These are phyloP conservation scores for Vespertilio murinus DNA, from an alignment of 2,797 vertebrate genomes.

Conservation along the genomic window DNA sequence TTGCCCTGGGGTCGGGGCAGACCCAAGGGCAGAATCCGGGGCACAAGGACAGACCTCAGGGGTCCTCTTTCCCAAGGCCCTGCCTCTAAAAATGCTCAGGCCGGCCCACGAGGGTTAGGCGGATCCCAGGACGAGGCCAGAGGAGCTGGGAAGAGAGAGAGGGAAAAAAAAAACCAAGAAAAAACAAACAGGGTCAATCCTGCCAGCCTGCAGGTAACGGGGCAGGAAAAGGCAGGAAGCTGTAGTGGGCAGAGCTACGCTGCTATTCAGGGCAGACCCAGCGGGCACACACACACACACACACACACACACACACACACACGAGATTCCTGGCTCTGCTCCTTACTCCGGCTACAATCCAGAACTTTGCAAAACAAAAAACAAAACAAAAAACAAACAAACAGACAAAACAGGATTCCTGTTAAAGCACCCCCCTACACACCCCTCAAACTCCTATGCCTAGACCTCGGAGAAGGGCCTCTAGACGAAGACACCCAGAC, in stretches of 20 bases:
- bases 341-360: neutral
- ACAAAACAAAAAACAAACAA: neutral
- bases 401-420: neutral
- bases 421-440: neutral
- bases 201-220: neutral
- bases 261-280: neutral
- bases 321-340: neutral
- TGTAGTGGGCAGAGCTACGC: neutral
- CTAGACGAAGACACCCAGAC: neutral
- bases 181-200: neutral
- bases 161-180: too few species aligned
- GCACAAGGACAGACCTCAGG: neutral
- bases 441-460: neutral
- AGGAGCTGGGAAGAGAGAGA: neutral
- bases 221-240: neutral
- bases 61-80: neutral
- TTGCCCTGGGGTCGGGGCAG: neutral
- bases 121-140: neutral
- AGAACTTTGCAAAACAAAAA: neutral
- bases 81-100: neutral
- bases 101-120: neutral
- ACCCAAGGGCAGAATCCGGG: neutral
- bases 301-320: fast-evolving
- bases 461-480: neutral
- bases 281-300: fast-evolving